Base-by-base conservation (phyloP, 2,797 vertebrate genomes). In the Sparidentex hasta region DNA sequence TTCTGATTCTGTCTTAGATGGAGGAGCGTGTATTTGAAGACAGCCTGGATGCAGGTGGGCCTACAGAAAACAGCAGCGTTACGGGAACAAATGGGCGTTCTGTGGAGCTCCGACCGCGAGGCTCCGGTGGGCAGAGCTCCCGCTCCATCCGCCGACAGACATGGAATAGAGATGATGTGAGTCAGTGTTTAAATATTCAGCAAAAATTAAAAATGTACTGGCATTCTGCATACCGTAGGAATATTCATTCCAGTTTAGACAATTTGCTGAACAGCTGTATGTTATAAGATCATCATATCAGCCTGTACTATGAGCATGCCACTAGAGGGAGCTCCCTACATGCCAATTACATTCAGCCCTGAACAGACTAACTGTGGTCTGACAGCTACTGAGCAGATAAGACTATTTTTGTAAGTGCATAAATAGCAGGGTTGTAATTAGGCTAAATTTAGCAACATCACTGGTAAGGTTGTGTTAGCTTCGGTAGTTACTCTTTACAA, bases 91-190 rank as follows among this genome's bases (percentile, higher is more conserved):
- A 96, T 50, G 93, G 93, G 67, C 94, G 91, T 51, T 79, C 94
- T 33, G 94, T 93, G 83, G 97, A 97, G 82, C 89, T 96, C 47
- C 95, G 96, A 73, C 88, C 96, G 73, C 96, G 92, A 4, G 78
- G 92, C 23, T 76, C 95, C 57, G 92, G 95, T 33, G 91, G 93
- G 51, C 95, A 95, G 0, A 95, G 97, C 81, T 95, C 96, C 29
- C 96, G 97, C 13, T 97, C 97, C 77, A 97, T 98, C 44, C 95
- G 97, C 43, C 92, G 97, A 38, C 97, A 97, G 91, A 98, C 98
- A 2, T 99, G 98, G 98, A 99, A 96, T 84, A 95, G 97, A 87
- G 98, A 99, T 82, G 98, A 99, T 86, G 98, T 98, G 75, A 95
- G 95, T 93, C 33, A 18, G 13, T 33, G 21, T 63, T 74, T 47